Evolutionary conservation across 2,888 invertebrate species (phyloP), one percentile per base, ranked within the genome.

Genomic region (Ceratothoa steindachneri): DNA sequence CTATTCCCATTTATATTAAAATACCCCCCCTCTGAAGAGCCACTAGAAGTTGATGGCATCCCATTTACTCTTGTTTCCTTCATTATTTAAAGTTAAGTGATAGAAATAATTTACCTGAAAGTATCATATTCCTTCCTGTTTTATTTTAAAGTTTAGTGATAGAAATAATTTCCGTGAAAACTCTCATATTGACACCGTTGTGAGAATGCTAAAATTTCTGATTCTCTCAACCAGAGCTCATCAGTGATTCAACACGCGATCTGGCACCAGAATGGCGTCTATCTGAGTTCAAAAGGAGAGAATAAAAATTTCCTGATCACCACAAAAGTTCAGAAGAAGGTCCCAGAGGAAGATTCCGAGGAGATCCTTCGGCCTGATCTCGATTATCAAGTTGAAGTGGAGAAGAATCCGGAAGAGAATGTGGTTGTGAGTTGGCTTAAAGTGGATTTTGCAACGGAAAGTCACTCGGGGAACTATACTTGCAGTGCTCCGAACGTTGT

Each of bases 401-500:
- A 24, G 3, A 60, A 60, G 12, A 24, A 60, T 24, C 60, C 60
- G n/a, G 60, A 60, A 12, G 24, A 24, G 24, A 60, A 60, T 24
- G 60, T 24, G 12, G 52, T 72, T 7, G 53, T 77, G 28, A 77
- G 77, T 31, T 52, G 60, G n/a, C 73, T 77, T 15, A 67, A 73
- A 64, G 72, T 77, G 29, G 67, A 55, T 41, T 60, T 64, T 24
- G 77, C 77, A 15, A 67, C 69, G 9, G 77, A 77, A 24, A 19
- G 65, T 0, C 74, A 75, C 41, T 77, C 77, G 3, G 77, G 77
- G 1, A 77, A 77, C 71, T 77, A 77, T 52, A 77, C 77, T 30
- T 77, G 77, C 67, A 51, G 28, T 7, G 77, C 77, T 12, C 73
- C 72, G 22, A 75, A 75, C 65, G 75, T 73, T 12, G 52, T 55